phyloP scores from a whole-genome alignment of 2,113 vertebrate genomes.

The Triplophysa rosa region DNA sequence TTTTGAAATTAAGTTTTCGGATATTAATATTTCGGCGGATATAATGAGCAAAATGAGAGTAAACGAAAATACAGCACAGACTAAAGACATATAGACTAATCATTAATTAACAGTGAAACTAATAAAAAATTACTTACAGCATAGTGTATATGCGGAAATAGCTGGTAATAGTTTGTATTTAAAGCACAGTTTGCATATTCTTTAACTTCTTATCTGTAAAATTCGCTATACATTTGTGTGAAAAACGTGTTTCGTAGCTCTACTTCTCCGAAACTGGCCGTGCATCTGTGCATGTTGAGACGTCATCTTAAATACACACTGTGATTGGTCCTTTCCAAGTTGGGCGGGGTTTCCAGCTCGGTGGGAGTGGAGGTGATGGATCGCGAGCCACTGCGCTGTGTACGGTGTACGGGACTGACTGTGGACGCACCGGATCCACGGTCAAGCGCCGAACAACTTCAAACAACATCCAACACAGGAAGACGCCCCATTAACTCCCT shows the following conservation, averaged over 20 bases:
- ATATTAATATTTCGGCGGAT: neutral
- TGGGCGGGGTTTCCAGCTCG: conserved; percentile 16
- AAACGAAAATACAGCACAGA: neutral
- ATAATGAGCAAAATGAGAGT: neutral
- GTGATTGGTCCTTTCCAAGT: neutral
- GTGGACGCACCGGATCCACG: conserved; percentile 17
- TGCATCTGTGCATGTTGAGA: conserved; percentile 13
- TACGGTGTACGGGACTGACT: conserved; percentile 25
- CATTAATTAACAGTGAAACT: neutral
- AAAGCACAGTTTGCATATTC: too few relatives aligned
- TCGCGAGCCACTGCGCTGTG: conserved; percentile 23
- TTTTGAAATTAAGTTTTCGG: neutral
- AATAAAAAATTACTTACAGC: too few relatives aligned
- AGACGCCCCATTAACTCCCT: conserved; percentile 17
- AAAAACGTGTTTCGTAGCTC: neutral
- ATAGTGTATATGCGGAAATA: neutral
- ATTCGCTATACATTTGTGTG: neutral
- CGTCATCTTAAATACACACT: neutral
- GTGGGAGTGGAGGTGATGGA: conserved; percentile 35
- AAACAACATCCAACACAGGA: conserved; percentile 11
- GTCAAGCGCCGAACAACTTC: conserved; percentile 19
- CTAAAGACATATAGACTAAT: neutral
- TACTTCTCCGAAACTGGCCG: conserved; percentile 14
- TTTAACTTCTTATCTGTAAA: neutral
- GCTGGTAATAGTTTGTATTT: too few relatives aligned